phyloP scores from a whole-genome alignment of 2,888 invertebrate species.

The Neria commutata region DNA sequence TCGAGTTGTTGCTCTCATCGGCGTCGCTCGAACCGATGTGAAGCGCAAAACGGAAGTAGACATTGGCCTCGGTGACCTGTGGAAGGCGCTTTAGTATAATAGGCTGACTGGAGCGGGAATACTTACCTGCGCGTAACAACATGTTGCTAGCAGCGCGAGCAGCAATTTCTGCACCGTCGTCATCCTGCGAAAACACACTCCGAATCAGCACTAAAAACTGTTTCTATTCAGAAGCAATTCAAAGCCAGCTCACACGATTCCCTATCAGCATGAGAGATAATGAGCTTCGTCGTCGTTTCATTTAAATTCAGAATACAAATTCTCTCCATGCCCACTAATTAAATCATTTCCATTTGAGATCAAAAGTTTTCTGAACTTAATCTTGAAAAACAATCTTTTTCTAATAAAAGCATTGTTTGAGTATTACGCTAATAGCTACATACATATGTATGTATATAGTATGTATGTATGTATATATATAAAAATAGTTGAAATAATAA shows the following conservation, averaged over 20 bases:
- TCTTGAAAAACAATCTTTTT: conserved; percentile 29
- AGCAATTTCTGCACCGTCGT: not conserved
- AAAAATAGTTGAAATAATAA: no score
- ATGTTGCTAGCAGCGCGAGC: not conserved
- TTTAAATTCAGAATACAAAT: not conserved
- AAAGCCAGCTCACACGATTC: no score
- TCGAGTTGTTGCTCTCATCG: conserved; percentile 9
- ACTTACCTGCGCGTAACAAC: no score
- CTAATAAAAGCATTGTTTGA: conserved; percentile 19
- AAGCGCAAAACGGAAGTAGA: conserved; percentile 37
- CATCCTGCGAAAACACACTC: no score
- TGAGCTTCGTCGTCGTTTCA: no score
- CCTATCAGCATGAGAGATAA: no score
- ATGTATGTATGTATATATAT: conserved; percentile 4
- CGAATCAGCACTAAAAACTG: no score
- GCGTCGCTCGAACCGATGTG: not conserved
- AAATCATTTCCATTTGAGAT: not conserved
- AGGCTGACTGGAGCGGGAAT: no score
- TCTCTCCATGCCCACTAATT: not conserved
- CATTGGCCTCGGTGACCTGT: conserved; percentile 27
- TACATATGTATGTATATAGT: conserved; percentile 2
- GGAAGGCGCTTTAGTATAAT: not conserved
- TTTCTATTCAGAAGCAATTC: no score
- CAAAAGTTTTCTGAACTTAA: no score
- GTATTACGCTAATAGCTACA: conserved; percentile 26